Base-by-base conservation (phyloP, 92 coral and sea anemone genomes). In the Pocillopora meandrina region DNA sequence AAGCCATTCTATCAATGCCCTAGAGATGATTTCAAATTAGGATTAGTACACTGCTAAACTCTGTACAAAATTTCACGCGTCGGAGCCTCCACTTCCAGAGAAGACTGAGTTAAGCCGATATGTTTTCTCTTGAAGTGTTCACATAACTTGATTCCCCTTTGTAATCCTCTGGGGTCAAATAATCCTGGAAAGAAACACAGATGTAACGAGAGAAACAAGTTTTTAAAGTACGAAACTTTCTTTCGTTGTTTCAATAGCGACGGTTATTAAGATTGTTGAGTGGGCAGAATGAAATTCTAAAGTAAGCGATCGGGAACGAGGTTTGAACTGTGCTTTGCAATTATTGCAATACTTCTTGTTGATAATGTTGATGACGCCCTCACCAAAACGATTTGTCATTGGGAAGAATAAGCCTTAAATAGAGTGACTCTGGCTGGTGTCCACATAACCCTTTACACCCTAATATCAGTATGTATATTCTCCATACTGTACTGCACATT, bases 101-200 rank as follows among this genome's bases (percentile, higher is more conserved):
- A 14, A 13, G 52, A 72, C 61, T 47, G 20, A n/a, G 20, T 72
- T 82, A 82, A 20, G 85, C 85, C 2, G 72, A 72, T 6, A 26
- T 13, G 55, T 82, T 71, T 56, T 82, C 80, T 42, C 23, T 35
- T 5, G 64, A 21, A 31, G 86, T 21, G 72, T 72, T 82, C 1
- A 36, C 36, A 10, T 82, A 82, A 15, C 26, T 52, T 72, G 86
- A 72, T 72, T 72, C 86, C 6, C 10, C 68, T 64, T 18, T 73
- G 65, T n/a, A 82, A 14, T 82, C 86, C 9, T 72, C 73, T 47
- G 86, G 72, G 18, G 61, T 14, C 14, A 82, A 47, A 49, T 82
- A 82, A 16, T 82, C 73, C 86, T 82, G 60, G 0, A 20, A 62
- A 20, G 26, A 15, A 19, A 15, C 21, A 70, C 13, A 69, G 58